Evolutionary conservation across 2,888 invertebrate species (phyloP).

Genomic region (Lysandra coridon): DNA sequence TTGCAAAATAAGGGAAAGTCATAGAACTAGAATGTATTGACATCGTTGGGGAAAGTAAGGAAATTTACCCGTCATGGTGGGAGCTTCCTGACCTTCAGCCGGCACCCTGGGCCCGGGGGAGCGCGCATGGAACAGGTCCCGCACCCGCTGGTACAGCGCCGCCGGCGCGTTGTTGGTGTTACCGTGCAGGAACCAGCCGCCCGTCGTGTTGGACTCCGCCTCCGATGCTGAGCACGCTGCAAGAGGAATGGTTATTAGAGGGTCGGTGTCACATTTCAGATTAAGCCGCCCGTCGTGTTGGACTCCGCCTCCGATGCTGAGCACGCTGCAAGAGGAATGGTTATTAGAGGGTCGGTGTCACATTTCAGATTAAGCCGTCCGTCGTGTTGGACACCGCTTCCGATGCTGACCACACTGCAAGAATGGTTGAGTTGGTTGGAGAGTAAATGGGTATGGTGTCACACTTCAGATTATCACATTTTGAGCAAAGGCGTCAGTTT

Average conservation of each 20-base stretch:
- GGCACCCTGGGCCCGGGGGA: conserved; percentile 70
- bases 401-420: conserved; percentile 74
- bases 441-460: too few relatives aligned
- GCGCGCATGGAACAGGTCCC: conserved; percentile 87
- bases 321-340: conserved; percentile 56
- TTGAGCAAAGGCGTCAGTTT: too few relatives aligned
- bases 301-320: conserved; percentile 79
- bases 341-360: too few relatives aligned
- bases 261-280: too few relatives aligned
- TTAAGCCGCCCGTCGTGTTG: conserved; percentile 74
- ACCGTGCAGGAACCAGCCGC: conserved; percentile 91
- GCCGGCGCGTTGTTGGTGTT: conserved; percentile 77
- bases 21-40: too few relatives aligned
- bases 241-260: too few relatives aligned
- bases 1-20: too few relatives aligned
- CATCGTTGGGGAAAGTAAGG: too few relatives aligned
- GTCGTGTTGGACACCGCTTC: conserved; percentile 78
- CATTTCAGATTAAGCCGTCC: conserved; percentile 58
- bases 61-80: conserved; percentile 73
- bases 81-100: conserved; percentile 72
- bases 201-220: conserved; percentile 76
- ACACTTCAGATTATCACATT: too few relatives aligned
- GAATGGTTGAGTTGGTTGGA: neutral
- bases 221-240: conserved; percentile 73
- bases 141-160: conserved; percentile 90